Evolutionary conservation across 2,888 invertebrate genomes (phyloP).

Genomic region (Caenorhabditis parvicauda): DNA sequence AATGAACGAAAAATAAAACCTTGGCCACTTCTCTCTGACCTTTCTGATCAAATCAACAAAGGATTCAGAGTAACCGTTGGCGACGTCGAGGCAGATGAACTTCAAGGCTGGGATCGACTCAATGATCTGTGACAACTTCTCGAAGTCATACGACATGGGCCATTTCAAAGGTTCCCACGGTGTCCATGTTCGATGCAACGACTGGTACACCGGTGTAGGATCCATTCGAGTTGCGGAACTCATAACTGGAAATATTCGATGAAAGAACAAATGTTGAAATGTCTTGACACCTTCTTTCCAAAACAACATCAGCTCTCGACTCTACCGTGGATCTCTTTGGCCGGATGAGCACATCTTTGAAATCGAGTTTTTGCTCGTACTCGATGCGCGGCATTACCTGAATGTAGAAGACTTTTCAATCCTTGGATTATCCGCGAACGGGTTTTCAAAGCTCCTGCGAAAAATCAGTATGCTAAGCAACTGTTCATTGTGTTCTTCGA

Average conservation of each 20-base stretch:
- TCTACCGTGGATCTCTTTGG: constrained; percentile 81
- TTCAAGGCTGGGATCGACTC: constrained; percentile 70
- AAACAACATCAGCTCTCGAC: constrained; percentile 44
- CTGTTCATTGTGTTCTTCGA: too few species aligned
- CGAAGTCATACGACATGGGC: constrained; percentile 80
- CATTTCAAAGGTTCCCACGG: constrained; percentile 92
- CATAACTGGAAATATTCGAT: too few species aligned
- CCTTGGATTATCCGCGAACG: too few species aligned
- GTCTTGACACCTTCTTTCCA: constrained; percentile 45
- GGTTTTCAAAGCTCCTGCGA: too few species aligned
- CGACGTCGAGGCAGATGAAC: constrained; percentile 88
- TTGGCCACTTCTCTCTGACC: constrained; percentile 9
- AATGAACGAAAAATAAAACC: too few species aligned
- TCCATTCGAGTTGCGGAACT: constrained; percentile 65
- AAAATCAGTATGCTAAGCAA: too few species aligned
- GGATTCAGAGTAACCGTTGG: constrained; percentile 88
- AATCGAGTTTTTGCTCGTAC: constrained; percentile 86
- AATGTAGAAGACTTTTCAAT: too few species aligned
- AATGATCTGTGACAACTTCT: constrained; percentile 70
- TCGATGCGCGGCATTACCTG: constrained; percentile 72
- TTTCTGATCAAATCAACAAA: constrained; percentile 81
- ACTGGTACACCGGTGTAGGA: constrained; percentile 51
- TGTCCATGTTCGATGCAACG: constrained; percentile 95
- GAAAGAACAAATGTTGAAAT: too few species aligned
- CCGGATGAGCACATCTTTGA: constrained; percentile 84